Evolutionary conservation across 2,888 invertebrate genomes (phyloP), one percentile per base, ranked within the genome.

Genomic region (Tineola bisselliella): DNA sequence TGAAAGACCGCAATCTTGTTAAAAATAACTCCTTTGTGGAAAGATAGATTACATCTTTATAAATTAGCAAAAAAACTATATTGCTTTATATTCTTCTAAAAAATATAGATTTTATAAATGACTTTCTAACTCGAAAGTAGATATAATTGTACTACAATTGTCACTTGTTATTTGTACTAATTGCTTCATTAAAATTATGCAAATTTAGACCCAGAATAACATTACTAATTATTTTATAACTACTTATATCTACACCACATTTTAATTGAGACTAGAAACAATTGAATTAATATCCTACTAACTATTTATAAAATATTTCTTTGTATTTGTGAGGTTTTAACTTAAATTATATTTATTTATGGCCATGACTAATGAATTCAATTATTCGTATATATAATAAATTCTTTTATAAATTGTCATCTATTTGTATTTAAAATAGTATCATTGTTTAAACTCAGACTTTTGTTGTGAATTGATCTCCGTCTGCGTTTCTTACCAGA

Each of bases 381-480:
- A 63, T 59, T 57, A 38, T 44, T 64, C 31, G n/a, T n/a, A n/a
- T n/a, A n/a, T n/a, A n/a, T n/a, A n/a, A n/a, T n/a, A n/a, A n/a
- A n/a, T n/a, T n/a, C n/a, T n/a, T n/a, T n/a, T n/a, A n/a, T n/a
- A n/a, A n/a, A 61, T 61, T 62, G 73, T 84, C 80, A 84, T 69
- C 84, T 84, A 62, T 73, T 68, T 62, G 67, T 69, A 33, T 33
- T 69, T 65, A 81, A 79, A 25, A 75, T 66, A 44, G 63, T 69
- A 12, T 65, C 66, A 57, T 64, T 64, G 15, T 33, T 17, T 31
- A 58, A 13, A 5, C 17, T 58, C 4, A 25, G 2, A 10, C 4
- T 2, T 17, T 64, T 72, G 74, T 25, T 54, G 18, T 54, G 18
- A 8, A 70, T 56, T 30, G 78, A 75, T 66, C 81, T 74, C 3